These are phyloP conservation scores for Balearica regulorum DNA, from an alignment of 2,797 vertebrate genomes.

Conservation along the genomic window DNA sequence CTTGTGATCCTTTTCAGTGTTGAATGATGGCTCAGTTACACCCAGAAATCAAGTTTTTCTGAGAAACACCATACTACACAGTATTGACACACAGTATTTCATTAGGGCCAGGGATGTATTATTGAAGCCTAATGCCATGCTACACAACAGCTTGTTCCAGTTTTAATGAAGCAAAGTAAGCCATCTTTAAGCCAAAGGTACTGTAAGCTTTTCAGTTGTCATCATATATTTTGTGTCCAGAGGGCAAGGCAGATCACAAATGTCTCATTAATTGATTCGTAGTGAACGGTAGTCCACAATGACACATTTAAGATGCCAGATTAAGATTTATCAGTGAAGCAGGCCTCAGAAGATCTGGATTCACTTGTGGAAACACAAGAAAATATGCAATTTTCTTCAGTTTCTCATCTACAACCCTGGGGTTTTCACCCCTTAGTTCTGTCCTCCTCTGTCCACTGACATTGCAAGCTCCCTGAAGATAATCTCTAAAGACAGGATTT, in stretches of 20 bases:
- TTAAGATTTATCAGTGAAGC: background rate
- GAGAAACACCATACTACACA: background rate
- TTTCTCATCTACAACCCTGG: background rate
- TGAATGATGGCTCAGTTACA: background rate
- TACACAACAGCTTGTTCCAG: background rate
- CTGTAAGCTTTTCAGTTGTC: background rate
- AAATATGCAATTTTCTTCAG: background rate
- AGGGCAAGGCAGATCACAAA: background rate
- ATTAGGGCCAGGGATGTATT: background rate
- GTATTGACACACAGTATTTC: background rate
- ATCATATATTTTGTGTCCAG: background rate
- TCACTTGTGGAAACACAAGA: background rate
- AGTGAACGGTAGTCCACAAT: background rate
- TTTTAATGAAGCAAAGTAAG: background rate
- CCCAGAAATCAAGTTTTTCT: background rate
- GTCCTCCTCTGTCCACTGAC: background rate
- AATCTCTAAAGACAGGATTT: background rate
- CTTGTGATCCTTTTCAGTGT: background rate
- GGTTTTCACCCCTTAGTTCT: background rate
- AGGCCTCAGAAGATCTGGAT: background rate
- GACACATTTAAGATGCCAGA: background rate
- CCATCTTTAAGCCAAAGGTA: background rate
- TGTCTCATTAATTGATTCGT: background rate
- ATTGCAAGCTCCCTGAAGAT: background rate
- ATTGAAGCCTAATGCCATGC: background rate